Conservation (phyloP, 2,113 vertebrate species). For the Semnopithecus entellus region DNA sequence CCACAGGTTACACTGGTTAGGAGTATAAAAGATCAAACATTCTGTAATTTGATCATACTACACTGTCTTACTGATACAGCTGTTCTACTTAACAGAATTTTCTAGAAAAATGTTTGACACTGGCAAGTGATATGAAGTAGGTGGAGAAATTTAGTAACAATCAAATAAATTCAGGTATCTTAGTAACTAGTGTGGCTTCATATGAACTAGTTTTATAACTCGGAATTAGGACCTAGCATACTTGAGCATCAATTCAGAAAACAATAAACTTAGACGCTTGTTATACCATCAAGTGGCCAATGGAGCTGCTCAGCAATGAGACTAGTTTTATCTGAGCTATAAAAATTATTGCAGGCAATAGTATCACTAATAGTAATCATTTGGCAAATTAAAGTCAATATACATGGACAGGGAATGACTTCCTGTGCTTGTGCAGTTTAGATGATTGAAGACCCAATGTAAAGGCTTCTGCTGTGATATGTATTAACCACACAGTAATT, state of each 20-base stretch:
- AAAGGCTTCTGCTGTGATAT: not conserved
- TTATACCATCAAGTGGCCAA: not conserved
- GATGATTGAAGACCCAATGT: slow-evolving; percentile 32
- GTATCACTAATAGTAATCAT: slow-evolving; percentile 54
- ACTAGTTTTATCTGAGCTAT: slow-evolving; percentile 52
- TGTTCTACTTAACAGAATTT: not conserved
- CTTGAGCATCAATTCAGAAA: not conserved
- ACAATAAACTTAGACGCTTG: slow-evolving; percentile 27
- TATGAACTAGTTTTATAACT: not conserved
- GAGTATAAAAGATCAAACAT: not conserved
- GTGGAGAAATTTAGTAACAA: not conserved
- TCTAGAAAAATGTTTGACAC: not conserved
- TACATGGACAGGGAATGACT: not conserved
- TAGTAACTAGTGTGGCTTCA: not conserved
- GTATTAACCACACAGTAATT: slow-evolving; percentile 42
- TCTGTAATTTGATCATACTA: not conserved
- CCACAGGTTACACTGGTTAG: not conserved
- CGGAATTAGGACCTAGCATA: not conserved
- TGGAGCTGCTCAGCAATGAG: not conserved
- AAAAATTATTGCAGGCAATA: slow-evolving; percentile 63
- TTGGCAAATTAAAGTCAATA: slow-evolving; percentile 49
- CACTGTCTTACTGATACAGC: not conserved
- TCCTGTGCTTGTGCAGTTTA: not conserved
- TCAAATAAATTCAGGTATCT: not conserved
- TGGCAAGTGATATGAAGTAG: not conserved